A percentile compares a stretch with the other conserved stretches of the same genome.
Evolutionary conservation across 2,797 vertebrate species (phyloP).

Genomic region (Rhinella marina): DNA sequence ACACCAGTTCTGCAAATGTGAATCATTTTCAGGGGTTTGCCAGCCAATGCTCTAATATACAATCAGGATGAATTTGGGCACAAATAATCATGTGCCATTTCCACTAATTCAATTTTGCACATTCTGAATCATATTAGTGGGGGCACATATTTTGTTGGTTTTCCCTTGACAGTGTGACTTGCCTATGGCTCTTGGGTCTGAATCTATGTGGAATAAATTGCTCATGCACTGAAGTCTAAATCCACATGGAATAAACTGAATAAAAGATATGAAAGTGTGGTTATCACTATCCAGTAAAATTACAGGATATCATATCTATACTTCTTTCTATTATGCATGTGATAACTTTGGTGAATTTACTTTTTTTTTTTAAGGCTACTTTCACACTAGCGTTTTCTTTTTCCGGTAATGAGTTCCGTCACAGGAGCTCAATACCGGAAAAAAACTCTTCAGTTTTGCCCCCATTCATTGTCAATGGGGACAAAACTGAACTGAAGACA

Average conservation of each 20-base stretch:
- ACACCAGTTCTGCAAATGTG: background rate
- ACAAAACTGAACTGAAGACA: too few relatives aligned
- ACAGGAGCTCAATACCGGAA: too few relatives aligned
- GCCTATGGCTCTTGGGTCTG: background rate
- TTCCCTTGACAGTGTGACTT: background rate
- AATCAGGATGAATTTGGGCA: background rate
- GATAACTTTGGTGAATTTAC: background rate
- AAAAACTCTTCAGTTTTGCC: too few relatives aligned
- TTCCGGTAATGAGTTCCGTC: too few relatives aligned
- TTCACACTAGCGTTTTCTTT: too few relatives aligned
- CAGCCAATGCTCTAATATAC: background rate
- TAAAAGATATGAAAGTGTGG: background rate
- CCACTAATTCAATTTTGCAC: background rate
- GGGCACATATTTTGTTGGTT: background rate
- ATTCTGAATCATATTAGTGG: background rate
- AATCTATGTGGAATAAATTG: background rate
- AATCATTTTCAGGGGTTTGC: background rate
- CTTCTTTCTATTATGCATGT: background rate
- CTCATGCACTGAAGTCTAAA: background rate
- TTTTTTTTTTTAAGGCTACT: too few relatives aligned
- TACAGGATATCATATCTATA: background rate
- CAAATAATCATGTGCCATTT: background rate
- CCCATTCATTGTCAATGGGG: too few relatives aligned
- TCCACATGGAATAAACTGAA: background rate
- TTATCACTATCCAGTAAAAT: background rate